phyloP scores from a whole-genome alignment of 2,888 invertebrate species.

The Drosophila crucigera region DNA sequence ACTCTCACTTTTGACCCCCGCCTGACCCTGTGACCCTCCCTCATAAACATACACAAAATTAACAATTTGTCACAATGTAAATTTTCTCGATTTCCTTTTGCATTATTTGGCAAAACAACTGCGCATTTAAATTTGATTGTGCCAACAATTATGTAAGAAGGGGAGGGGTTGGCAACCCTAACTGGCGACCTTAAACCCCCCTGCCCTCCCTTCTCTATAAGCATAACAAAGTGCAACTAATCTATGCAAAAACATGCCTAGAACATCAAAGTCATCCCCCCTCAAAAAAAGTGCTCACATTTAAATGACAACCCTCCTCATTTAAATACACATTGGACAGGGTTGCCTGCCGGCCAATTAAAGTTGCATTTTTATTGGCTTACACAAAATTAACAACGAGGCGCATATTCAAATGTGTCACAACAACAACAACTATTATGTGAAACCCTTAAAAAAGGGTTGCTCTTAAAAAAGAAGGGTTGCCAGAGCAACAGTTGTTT shows the following conservation, averaged over 20 bases:
- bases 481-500: constrained; percentile 67
- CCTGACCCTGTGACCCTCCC: constrained; percentile 44
- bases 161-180: constrained; percentile 24
- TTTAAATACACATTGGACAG: constrained; percentile 60
- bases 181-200: constrained; percentile 35
- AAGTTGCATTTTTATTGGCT: constrained; percentile 76
- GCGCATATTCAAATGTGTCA: constrained; percentile 61
- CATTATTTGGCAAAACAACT: constrained; percentile 44
- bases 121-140: constrained; percentile 72
- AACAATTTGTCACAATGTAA: constrained; percentile 79
- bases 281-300: constrained; percentile 1
- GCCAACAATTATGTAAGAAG: constrained; percentile 66
- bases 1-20: constrained; percentile 49
- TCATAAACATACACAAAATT: constrained; percentile 36
- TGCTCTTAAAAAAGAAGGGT: constrained; percentile 37
- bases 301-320: constrained; percentile 49
- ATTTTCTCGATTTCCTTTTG: constrained; percentile 46
- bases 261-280: constrained; percentile 18
- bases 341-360: constrained; percentile 70
- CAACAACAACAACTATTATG: constrained; percentile 31
- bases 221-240: constrained; percentile 73
- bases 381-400: constrained; percentile 69
- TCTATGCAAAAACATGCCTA: constrained; percentile 79
- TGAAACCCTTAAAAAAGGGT: constrained; percentile 48
- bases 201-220: not conserved